A percentile compares a stretch with the other conserved stretches of the same genome.
Evolutionary conservation across 2,888 invertebrate genomes (phyloP).

Genomic region (Drosophila cognata): DNA sequence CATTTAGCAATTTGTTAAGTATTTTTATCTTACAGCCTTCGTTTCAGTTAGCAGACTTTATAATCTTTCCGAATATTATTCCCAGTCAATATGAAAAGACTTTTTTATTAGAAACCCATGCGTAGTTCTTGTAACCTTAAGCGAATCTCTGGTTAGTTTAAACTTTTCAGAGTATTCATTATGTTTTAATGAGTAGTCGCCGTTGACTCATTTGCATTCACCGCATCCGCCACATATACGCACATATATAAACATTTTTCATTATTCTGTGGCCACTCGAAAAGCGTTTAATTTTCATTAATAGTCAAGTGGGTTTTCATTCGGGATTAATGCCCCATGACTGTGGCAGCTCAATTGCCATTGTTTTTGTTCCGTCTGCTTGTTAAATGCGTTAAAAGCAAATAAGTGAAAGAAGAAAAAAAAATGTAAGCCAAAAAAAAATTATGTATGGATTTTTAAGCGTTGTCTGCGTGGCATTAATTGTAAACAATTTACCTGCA

Average conservation of each 20-base stretch:
- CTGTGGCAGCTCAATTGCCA: slow-evolving; percentile 40
- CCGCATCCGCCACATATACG: slow-evolving; percentile 1
- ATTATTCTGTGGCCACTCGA: slow-evolving; percentile 63
- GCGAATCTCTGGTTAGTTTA: background rate
- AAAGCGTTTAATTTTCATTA: slow-evolving; percentile 82
- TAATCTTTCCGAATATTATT: background rate
- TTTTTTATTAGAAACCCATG: background rate
- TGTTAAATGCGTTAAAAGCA: slow-evolving; percentile 59
- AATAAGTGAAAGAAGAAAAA: slow-evolving; percentile 49
- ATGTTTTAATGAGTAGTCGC: slow-evolving; percentile 39
- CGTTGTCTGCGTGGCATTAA: slow-evolving; percentile 68
- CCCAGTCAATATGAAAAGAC: background rate
- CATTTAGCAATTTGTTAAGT: background rate
- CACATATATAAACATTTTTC: slow-evolving; percentile 22
- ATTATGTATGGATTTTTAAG: slow-evolving; percentile 72
- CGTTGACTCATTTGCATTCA: slow-evolving; percentile 16
- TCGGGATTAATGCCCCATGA: slow-evolving; percentile 71
- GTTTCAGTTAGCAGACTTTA: background rate
- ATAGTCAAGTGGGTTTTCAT: slow-evolving; percentile 72
- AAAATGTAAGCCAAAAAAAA: background rate
- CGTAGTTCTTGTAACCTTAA: background rate
- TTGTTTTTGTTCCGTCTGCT: slow-evolving; percentile 47
- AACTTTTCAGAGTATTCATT: slow-evolving; percentile 9
- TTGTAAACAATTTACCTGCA: slow-evolving; percentile 77
- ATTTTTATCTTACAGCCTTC: background rate